phyloP scores from a whole-genome alignment of 2,113 vertebrate species.

The Emydura subglobosa region DNA sequence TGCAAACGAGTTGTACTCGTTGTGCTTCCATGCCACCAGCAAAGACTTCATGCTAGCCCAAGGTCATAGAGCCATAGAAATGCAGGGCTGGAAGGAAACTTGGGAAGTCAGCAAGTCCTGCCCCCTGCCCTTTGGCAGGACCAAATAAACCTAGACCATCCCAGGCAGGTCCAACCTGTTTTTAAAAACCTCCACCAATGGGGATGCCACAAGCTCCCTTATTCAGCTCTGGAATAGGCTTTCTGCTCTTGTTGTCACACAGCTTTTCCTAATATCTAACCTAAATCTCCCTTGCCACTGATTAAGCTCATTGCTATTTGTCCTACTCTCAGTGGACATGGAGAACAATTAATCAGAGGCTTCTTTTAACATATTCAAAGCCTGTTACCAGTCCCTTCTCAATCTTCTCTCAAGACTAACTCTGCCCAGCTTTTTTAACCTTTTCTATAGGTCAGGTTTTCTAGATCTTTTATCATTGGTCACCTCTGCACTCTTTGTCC shows the following conservation, averaged over 20 bases:
- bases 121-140: not conserved
- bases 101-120: not conserved
- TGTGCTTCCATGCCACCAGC: fast-evolving
- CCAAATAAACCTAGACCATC: not conserved
- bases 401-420: not conserved
- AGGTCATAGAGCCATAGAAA: not conserved
- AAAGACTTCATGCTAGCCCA: not conserved
- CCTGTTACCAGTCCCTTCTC: not conserved
- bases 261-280: not conserved
- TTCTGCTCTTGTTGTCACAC: not conserved
- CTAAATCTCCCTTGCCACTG: not conserved
- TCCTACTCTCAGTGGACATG: not conserved
- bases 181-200: not conserved
- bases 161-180: not conserved
- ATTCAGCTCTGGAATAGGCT: not conserved
- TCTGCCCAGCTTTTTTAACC: not conserved
- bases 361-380: not conserved
- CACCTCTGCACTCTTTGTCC: not conserved
- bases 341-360: not conserved
- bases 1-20: fast-evolving
- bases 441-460: not conserved
- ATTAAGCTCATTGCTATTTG: not conserved
- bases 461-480: not conserved
- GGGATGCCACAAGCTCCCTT: not conserved
- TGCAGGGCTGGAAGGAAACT: not conserved